These are phyloP conservation scores for Sebastes minor DNA, from an alignment of 2,797 vertebrate species.

Conservation along the genomic window DNA sequence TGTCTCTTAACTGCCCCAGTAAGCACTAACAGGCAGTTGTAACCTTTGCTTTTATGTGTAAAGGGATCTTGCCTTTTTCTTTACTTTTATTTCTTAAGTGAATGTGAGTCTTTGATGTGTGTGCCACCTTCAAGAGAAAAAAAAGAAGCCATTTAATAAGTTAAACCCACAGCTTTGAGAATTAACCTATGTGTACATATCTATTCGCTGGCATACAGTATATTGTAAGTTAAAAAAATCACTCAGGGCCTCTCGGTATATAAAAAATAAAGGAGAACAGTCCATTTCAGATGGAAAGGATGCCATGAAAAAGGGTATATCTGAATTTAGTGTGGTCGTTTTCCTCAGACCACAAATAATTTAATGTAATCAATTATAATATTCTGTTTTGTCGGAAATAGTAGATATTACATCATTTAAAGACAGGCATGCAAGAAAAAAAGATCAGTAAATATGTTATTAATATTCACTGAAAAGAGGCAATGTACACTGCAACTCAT, in stretches of 20 bases:
- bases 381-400: slow-evolving; percentile 82
- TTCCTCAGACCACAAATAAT: slow-evolving; percentile 86
- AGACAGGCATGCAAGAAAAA: slow-evolving; percentile 87
- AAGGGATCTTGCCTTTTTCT: slow-evolving; percentile 81
- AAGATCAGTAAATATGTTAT: slow-evolving; percentile 76
- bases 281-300: slow-evolving; percentile 81
- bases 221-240: slow-evolving; percentile 83
- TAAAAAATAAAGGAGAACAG: slow-evolving; percentile 84
- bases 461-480: slow-evolving; percentile 82
- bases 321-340: slow-evolving; percentile 81
- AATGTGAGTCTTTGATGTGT: slow-evolving; percentile 83
- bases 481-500: slow-evolving; percentile 81
- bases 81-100: slow-evolving; percentile 76
- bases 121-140: slow-evolving; percentile 84
- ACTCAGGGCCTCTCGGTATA: slow-evolving; percentile 89
- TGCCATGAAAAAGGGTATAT: slow-evolving; percentile 83
- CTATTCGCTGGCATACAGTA: slow-evolving; percentile 84
- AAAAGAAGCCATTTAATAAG: slow-evolving; percentile 87
- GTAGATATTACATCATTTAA: slow-evolving; percentile 84
- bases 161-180: slow-evolving; percentile 88
- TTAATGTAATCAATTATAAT: slow-evolving; percentile 84
- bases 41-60: slow-evolving; percentile 78
- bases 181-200: slow-evolving; percentile 88
- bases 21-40: slow-evolving; percentile 84
- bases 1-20: slow-evolving; percentile 77